A percentile compares a stretch with the other conserved stretches of the same genome.
Conservation (phyloP, 2,888 invertebrate species). For the Stenodema calcarata region DNA sequence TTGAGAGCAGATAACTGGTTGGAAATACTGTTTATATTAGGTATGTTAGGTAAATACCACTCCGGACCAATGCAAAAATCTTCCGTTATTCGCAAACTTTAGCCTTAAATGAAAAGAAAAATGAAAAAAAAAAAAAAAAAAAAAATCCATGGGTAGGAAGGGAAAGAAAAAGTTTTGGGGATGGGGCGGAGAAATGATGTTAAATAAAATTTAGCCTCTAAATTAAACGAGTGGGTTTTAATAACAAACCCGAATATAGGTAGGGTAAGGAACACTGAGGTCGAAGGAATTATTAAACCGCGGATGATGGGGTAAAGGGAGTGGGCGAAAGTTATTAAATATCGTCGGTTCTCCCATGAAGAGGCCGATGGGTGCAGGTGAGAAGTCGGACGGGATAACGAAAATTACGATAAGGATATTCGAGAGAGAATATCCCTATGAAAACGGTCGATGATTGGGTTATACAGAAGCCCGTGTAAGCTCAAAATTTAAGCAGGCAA, state of each 20-base stretch:
- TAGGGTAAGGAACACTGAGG: neutral
- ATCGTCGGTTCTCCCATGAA: neutral
- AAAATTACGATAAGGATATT: neutral
- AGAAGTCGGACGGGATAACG: neutral
- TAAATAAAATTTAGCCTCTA: slow-evolving; percentile 30
- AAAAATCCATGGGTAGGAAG: neutral
- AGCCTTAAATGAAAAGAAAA: neutral
- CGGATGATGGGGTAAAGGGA: neutral
- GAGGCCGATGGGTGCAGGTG: neutral
- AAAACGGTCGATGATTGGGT: no score
- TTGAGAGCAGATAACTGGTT: neutral
- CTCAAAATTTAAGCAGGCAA: no score
- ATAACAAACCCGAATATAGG: slow-evolving; percentile 27
- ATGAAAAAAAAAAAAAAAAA: no score
- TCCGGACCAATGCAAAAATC: neutral
- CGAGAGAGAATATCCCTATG: neutral
- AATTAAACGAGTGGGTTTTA: slow-evolving; percentile 45
- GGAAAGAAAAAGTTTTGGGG: neutral
- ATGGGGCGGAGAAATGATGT: neutral
- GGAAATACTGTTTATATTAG: neutral
- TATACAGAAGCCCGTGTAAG: no score
- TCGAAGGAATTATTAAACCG: slow-evolving; percentile 34
- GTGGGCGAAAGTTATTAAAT: slow-evolving; percentile 19
- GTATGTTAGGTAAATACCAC: neutral
- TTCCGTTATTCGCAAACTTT: neutral